Conservation (phyloP, 2,888 invertebrate species). For the Aleiodes alternator region DNA sequence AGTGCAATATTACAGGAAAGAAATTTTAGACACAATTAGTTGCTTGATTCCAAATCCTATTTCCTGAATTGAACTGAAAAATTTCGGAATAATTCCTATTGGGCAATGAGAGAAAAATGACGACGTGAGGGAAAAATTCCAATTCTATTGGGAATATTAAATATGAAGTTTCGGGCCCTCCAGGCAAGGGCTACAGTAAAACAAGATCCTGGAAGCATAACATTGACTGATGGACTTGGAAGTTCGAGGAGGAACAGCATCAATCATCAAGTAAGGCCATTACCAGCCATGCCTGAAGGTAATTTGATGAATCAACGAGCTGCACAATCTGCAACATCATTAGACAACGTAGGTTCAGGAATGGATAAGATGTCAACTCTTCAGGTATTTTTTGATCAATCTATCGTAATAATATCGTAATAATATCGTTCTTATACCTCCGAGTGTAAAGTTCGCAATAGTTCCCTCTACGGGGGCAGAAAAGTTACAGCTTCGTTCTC, state of each 20-base stretch:
- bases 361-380: slow-evolving; percentile 73
- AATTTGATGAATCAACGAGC: slow-evolving; percentile 59
- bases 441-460: too few species aligned
- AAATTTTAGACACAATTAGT: slow-evolving; percentile 35
- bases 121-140: not conserved
- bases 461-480: too few species aligned
- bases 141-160: slow-evolving; percentile 31
- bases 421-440: too few species aligned
- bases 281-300: slow-evolving; percentile 62
- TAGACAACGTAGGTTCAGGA: slow-evolving; percentile 53
- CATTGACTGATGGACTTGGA: slow-evolving; percentile 67
- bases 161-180: slow-evolving; percentile 47
- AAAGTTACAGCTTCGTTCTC: too few species aligned
- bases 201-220: slow-evolving; percentile 64
- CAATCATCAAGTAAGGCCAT: slow-evolving; percentile 63
- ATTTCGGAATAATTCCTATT: not conserved
- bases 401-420: too few species aligned
- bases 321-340: slow-evolving; percentile 58
- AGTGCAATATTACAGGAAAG: slow-evolving; percentile 46
- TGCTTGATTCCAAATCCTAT: slow-evolving; percentile 37
- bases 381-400: slow-evolving; percentile 62
- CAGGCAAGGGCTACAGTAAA: slow-evolving; percentile 60
- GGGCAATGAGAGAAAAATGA: not conserved
- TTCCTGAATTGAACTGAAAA: slow-evolving; percentile 15
- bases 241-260: slow-evolving; percentile 65